Conservation (phyloP, 2,888 invertebrate species). For the Cremastobaeus sp. region DNA sequence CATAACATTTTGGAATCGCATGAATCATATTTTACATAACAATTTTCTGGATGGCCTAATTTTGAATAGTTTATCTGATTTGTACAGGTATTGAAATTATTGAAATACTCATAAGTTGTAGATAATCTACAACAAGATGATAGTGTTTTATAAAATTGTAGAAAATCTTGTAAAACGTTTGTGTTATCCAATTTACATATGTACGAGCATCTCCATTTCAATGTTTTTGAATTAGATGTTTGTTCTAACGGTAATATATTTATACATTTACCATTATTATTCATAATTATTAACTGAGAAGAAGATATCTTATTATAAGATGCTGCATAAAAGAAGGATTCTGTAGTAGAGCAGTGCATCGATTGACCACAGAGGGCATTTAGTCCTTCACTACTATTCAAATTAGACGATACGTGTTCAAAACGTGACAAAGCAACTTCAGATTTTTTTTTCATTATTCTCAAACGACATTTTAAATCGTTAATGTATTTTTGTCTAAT, state of each 20-base stretch:
- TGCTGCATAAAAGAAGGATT: conserved; percentile 21
- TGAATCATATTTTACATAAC: too few relatives aligned
- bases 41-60: too few relatives aligned
- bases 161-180: neutral
- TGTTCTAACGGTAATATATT: conserved; percentile 12
- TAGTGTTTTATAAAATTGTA: conserved; percentile 9
- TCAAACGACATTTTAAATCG: neutral
- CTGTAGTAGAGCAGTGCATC: conserved; percentile 14
- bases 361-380: conserved; percentile 21
- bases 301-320: conserved; percentile 13
- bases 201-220: too few relatives aligned
- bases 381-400: conserved; percentile 7
- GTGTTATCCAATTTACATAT: conserved; percentile 10
- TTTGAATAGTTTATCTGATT: neutral
- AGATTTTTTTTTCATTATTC: conserved; percentile 24
- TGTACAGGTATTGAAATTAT: conserved; percentile 9
- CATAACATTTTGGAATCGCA: too few relatives aligned
- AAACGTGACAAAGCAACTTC: conserved; percentile 13
- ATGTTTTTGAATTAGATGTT: too few relatives aligned
- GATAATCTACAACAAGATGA: neutral
- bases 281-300: conserved; percentile 10
- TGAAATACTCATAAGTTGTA: neutral
- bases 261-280: conserved; percentile 10
- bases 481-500: conserved; percentile 3
- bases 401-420: neutral